phyloP scores from a whole-genome alignment of 2,888 invertebrate species.

The Chromoteleia sp. region DNA sequence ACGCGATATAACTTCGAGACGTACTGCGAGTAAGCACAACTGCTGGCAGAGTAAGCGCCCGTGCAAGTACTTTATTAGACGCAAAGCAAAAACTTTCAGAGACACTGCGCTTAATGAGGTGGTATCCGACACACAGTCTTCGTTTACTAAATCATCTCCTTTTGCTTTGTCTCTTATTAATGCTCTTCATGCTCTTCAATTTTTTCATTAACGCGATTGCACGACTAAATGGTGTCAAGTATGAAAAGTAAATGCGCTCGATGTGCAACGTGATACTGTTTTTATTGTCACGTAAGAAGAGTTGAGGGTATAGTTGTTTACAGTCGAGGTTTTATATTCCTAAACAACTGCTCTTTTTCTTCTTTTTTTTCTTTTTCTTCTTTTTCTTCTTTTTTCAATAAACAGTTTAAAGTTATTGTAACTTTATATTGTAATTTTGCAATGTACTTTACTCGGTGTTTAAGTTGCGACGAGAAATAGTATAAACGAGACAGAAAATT shows the following conservation, averaged over 20 bases:
- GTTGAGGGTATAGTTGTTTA: neutral
- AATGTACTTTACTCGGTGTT: neutral
- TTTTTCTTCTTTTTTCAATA: too few species aligned
- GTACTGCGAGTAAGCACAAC: conserved; percentile 32
- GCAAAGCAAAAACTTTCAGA: conserved; percentile 39
- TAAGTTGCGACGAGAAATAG: too few species aligned
- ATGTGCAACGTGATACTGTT: conserved; percentile 35
- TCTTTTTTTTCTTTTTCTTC: too few species aligned
- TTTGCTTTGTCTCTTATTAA: conserved; percentile 12
- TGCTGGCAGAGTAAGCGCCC: conserved; percentile 35
- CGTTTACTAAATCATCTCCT: conserved; percentile 38
- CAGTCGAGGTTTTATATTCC: conserved; percentile 2
- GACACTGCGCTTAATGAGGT: conserved; percentile 62
- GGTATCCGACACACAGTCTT: conserved; percentile 40
- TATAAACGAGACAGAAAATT: too few species aligned
- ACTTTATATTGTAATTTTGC: neutral
- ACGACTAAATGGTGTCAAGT: conserved; percentile 51
- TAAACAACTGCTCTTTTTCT: neutral
- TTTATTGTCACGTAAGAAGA: conserved; percentile 36
- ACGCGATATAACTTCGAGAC: conserved; percentile 71
- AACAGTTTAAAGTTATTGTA: too few species aligned
- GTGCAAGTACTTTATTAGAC: conserved; percentile 37
- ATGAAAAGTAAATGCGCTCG: conserved; percentile 37
- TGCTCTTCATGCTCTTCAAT: conserved; percentile 30
- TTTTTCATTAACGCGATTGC: conserved; percentile 32